These are phyloP conservation scores for Girardinichthys multiradiatus DNA, from an alignment of 2,113 vertebrate species.

Conservation along the genomic window DNA sequence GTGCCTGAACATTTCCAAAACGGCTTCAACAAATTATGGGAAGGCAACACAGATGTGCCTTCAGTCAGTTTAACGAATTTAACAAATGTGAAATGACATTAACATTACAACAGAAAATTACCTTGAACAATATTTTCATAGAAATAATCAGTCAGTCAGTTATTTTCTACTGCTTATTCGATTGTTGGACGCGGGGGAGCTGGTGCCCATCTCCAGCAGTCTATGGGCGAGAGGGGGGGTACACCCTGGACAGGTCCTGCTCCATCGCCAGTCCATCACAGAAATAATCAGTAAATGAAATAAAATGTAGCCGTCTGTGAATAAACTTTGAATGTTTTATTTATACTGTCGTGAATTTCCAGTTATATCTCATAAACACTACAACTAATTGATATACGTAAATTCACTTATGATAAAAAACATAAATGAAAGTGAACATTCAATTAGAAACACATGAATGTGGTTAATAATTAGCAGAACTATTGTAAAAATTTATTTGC, in stretches of 20 bases:
- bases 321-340: background rate
- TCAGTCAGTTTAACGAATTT: background rate
- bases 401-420: too few relatives aligned
- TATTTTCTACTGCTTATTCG: too few relatives aligned
- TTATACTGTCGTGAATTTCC: background rate
- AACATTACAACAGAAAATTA: too few relatives aligned
- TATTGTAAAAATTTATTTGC: background rate
- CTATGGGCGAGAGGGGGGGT: too few relatives aligned
- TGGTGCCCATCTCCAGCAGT: too few relatives aligned
- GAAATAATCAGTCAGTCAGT: too few relatives aligned
- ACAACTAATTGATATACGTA: background rate
- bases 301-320: background rate
- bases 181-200: too few relatives aligned
- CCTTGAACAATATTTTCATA: background rate
- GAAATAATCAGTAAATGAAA: background rate
- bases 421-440: background rate
- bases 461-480: background rate
- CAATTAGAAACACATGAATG: background rate
- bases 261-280: too few relatives aligned
- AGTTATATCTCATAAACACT: background rate
- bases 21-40: background rate
- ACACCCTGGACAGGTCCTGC: too few relatives aligned
- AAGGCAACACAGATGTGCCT: background rate
- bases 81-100: background rate
- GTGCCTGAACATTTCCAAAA: background rate